Evolutionary conservation across 2,113 vertebrate genomes (phyloP).

Genomic region (Pachypanchax playfairii): DNA sequence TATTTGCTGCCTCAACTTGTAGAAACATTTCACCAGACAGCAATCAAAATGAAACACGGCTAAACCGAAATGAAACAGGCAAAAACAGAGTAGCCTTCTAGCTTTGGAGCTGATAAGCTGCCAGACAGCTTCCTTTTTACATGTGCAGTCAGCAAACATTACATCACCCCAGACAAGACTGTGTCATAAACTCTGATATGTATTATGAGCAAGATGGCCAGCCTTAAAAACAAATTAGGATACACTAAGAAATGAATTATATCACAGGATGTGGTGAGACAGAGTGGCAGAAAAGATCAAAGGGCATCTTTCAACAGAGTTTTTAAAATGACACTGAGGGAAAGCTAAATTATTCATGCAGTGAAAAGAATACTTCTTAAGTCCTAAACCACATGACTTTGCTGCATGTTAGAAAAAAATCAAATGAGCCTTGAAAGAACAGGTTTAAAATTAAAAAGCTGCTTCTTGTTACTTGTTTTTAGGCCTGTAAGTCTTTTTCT

Average conservation of each 20-base stretch:
- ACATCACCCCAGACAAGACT: constrained; percentile 34
- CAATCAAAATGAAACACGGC: constrained; percentile 14
- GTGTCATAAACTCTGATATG: constrained; percentile 34
- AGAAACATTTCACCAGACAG: constrained; percentile 23
- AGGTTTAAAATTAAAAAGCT: too few species aligned
- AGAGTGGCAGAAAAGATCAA: background rate
- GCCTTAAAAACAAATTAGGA: constrained; percentile 56
- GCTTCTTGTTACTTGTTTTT: constrained; percentile 45
- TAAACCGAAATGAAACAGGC: constrained; percentile 19
- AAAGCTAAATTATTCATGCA: too few species aligned
- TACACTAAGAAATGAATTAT: constrained; percentile 15
- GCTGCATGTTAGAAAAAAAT: too few species aligned
- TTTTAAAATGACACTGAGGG: background rate
- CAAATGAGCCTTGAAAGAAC: too few species aligned
- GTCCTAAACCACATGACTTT: too few species aligned
- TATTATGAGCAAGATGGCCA: constrained; percentile 19
- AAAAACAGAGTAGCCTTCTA: constrained; percentile 12
- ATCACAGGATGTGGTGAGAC: constrained; percentile 8
- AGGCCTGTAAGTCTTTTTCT: constrained; percentile 25
- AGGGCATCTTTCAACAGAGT: background rate
- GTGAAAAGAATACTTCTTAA: too few species aligned
- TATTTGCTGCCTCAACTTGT: constrained; percentile 2
- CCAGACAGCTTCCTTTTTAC: constrained; percentile 40
- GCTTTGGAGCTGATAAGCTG: constrained; percentile 24
- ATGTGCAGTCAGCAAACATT: constrained; percentile 32